Conservation (phyloP, 2,888 invertebrate species). For the Xylophagus ater region DNA sequence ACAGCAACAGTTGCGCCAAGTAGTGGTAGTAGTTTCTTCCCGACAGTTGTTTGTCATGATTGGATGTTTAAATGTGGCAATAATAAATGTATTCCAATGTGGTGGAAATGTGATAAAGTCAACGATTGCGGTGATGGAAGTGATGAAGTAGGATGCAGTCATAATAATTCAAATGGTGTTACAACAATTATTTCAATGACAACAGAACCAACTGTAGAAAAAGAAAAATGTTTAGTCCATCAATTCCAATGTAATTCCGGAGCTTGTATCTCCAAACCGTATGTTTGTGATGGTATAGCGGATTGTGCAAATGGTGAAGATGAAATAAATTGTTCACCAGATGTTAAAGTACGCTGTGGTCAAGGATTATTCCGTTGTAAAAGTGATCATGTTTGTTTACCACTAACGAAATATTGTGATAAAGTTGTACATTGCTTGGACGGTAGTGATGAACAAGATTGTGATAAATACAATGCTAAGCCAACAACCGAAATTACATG, state of each 20-base stretch:
- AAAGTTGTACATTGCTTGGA: slow-evolving; percentile 44
- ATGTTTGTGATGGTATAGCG: slow-evolving; percentile 43
- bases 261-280: slow-evolving; percentile 46
- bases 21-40: slow-evolving; percentile 24
- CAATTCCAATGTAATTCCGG: slow-evolving; percentile 29
- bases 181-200: slow-evolving; percentile 25
- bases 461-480: no score
- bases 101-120: slow-evolving; percentile 72
- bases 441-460: slow-evolving; percentile 43
- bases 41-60: slow-evolving; percentile 47
- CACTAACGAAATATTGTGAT: slow-evolving; percentile 42
- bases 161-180: slow-evolving; percentile 10
- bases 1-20: slow-evolving; percentile 34
- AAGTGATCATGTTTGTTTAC: slow-evolving; percentile 51
- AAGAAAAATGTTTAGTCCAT: slow-evolving; percentile 33
- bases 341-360: slow-evolving; percentile 31
- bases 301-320: slow-evolving; percentile 54
- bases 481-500: no score
- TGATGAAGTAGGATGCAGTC: slow-evolving; percentile 56
- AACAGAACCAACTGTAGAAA: slow-evolving; percentile 21
- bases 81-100: slow-evolving; percentile 59
- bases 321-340: slow-evolving; percentile 42
- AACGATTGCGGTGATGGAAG: slow-evolving; percentile 65
- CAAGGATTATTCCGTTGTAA: slow-evolving; percentile 46
- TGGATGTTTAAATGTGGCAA: slow-evolving; percentile 71